phyloP scores from a whole-genome alignment of 2,113 vertebrate species.

The Pseudorectes ferrugineus region DNA sequence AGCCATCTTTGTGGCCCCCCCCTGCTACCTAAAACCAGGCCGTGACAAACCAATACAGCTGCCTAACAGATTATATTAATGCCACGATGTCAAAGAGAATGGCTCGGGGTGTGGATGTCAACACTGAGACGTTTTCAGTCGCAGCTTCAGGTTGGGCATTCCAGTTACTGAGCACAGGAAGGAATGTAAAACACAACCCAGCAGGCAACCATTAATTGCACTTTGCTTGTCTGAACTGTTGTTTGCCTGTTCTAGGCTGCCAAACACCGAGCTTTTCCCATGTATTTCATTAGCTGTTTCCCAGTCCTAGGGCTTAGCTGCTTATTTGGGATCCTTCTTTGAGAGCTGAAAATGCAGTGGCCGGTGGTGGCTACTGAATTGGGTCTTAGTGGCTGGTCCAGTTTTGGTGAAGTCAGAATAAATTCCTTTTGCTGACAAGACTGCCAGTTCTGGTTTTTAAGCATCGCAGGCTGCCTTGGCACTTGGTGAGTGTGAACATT shows the following conservation, averaged over 20 bases:
- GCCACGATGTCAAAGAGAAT: not conserved
- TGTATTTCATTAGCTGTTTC: not conserved
- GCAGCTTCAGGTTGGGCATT: not conserved
- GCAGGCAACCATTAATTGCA: conserved; percentile 1
- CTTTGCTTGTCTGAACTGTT: conserved; percentile 12
- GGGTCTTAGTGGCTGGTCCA: not conserved
- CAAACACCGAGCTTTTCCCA: not conserved
- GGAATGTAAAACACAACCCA: not conserved
- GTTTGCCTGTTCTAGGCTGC: not conserved
- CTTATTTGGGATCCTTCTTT: not conserved
- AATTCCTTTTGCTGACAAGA: not conserved
- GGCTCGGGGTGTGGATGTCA: not conserved
- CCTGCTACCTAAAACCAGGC: not conserved
- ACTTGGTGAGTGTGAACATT: not conserved
- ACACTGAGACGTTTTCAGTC: not conserved
- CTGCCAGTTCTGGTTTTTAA: not conserved
- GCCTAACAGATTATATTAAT: not conserved
- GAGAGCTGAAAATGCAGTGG: not conserved
- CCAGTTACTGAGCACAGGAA: not conserved
- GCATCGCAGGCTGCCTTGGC: not conserved
- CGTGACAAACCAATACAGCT: not conserved
- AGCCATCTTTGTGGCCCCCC: not conserved
- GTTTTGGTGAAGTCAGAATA: not conserved
- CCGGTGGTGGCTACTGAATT: not conserved
- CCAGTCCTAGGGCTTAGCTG: not conserved